phyloP scores from a whole-genome alignment of 2,797 vertebrate genomes.

The Poecile montanus region DNA sequence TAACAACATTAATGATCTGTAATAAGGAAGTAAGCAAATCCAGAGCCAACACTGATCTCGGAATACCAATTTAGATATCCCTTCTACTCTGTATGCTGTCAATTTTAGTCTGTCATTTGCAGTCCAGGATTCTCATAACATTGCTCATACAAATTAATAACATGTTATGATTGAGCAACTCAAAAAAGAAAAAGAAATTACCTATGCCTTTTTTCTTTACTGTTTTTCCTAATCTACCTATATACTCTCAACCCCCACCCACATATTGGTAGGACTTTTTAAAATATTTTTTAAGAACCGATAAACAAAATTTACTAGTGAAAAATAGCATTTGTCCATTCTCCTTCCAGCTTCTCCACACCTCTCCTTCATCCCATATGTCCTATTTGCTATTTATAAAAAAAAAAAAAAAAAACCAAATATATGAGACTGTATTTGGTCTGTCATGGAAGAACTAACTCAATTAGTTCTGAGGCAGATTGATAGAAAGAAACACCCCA shows the following conservation, averaged over 20 bases:
- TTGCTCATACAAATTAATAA: not conserved
- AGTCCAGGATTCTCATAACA: not conserved
- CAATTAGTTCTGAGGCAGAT: not conserved
- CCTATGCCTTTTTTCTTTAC: not conserved
- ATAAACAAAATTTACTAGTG: not conserved
- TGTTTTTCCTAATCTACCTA: not conserved
- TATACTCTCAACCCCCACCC: not conserved
- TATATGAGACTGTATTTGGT: not conserved
- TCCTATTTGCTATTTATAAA: not conserved
- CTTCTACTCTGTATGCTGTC: conserved; percentile 32
- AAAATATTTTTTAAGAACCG: not conserved
- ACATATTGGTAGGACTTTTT: not conserved
- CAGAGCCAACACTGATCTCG: conserved; percentile 6
- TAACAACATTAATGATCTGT: conserved; percentile 45
- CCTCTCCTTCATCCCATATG: not conserved
- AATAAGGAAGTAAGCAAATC: conserved; percentile 59
- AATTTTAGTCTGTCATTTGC: conserved; percentile 7
- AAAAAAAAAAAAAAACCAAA: not conserved
- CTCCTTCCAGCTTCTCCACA: not conserved
- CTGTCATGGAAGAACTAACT: not conserved
- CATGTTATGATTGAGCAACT: not conserved
- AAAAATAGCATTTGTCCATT: not conserved
- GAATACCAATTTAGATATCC: conserved; percentile 30
- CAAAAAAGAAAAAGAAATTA: not conserved
- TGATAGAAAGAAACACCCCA: not conserved